Conservation (phyloP, 2,797 vertebrate genomes). For the Anisognathus igniventris region DNA sequence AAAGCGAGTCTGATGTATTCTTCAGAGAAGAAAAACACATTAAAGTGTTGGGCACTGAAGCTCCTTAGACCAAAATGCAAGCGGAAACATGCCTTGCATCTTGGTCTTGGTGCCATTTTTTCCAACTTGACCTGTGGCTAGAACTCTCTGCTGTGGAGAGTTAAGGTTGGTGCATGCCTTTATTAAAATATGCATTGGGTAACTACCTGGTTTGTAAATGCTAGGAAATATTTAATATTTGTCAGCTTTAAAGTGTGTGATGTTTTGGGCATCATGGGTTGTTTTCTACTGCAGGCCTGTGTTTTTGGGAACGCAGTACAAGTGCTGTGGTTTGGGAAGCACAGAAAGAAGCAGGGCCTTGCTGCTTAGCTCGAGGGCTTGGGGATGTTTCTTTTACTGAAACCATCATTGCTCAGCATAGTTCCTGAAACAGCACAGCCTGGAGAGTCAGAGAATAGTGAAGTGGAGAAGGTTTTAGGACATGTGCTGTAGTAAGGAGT, state of each 20-base stretch:
- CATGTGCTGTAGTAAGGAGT: accelerated
- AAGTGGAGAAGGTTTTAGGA: not conserved
- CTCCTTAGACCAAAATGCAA: not conserved
- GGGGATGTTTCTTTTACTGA: not conserved
- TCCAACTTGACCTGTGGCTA: not conserved
- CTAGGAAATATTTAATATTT: not conserved
- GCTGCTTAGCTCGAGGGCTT: not conserved
- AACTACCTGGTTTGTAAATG: not conserved
- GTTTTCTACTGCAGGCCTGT: not conserved
- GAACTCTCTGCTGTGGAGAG: not conserved
- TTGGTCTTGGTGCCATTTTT: not conserved
- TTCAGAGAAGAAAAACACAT: not conserved
- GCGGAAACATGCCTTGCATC: not conserved
- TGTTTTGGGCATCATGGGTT: not conserved
- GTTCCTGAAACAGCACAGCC: not conserved
- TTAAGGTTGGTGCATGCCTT: not conserved
- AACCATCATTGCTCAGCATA: not conserved
- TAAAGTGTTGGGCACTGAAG: not conserved
- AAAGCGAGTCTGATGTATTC: not conserved
- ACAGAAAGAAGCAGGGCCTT: not conserved
- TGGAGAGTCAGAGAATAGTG: not conserved
- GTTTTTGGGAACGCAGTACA: not conserved
- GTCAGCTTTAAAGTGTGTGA: not conserved
- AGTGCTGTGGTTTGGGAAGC: not conserved
- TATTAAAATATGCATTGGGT: not conserved